Conservation (phyloP, 1,140 invertebrate genomes). For the Scaptomyza graminum region DNA sequence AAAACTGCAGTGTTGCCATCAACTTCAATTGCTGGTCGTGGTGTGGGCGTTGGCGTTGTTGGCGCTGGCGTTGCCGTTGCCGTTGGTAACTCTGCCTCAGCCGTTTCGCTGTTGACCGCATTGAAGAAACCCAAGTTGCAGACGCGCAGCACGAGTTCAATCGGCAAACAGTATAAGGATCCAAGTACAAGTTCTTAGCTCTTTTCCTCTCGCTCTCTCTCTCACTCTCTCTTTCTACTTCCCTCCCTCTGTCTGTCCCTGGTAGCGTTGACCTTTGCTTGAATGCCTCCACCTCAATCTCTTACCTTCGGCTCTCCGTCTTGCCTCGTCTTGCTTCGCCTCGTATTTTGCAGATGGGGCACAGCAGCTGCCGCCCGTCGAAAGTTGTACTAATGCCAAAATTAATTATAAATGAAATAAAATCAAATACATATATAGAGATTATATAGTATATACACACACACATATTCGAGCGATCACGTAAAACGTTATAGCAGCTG, state of each 20-base stretch:
- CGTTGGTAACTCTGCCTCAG: slow-evolving; percentile 28
- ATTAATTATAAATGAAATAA: slow-evolving; percentile 70
- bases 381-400: slow-evolving; percentile 73
- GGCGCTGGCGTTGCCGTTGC: slow-evolving; percentile 18
- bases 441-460: slow-evolving; percentile 15
- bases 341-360: slow-evolving; percentile 31
- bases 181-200: slow-evolving; percentile 69
- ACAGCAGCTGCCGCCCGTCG: slow-evolving; percentile 47
- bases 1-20: slow-evolving; percentile 6
- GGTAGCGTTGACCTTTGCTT: slow-evolving; percentile 19
- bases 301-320: slow-evolving; percentile 17
- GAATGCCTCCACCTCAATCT: not conserved
- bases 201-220: not conserved
- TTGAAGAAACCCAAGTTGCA: slow-evolving; percentile 65
- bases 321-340: not conserved
- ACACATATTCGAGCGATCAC: slow-evolving; percentile 21
- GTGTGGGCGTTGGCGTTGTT: slow-evolving; percentile 12
- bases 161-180: slow-evolving; percentile 79
- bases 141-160: slow-evolving; percentile 39
- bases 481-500: slow-evolving; percentile 27
- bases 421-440: slow-evolving; percentile 36
- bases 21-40: not conserved
- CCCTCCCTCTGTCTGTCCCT: not conserved
- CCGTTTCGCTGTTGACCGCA: slow-evolving; percentile 50
- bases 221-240: not conserved